phyloP scores from a whole-genome alignment of 2,797 vertebrate species.

The Sebastes nivosus region DNA sequence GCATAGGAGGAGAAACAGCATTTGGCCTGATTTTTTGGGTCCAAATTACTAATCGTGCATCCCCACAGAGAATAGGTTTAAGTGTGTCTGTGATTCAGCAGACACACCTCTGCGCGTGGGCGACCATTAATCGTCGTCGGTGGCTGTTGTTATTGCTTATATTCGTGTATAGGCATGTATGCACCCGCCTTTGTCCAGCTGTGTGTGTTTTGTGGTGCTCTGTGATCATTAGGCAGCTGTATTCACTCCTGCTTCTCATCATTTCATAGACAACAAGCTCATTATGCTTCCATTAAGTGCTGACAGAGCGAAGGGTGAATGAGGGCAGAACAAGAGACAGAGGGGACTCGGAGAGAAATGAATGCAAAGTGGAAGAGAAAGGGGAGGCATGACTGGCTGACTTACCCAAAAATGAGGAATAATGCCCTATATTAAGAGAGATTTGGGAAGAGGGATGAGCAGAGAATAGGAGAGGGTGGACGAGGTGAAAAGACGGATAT shows the following conservation, averaged over 20 bases:
- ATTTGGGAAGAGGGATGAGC: constrained; percentile 19
- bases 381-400: constrained; percentile 8
- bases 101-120: background rate
- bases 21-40: constrained; percentile 32
- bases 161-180: background rate
- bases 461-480: background rate
- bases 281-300: constrained; percentile 69
- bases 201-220: constrained; percentile 23
- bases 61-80: background rate
- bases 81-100: constrained; percentile 6
- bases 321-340: constrained; percentile 24
- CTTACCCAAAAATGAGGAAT: constrained; percentile 26
- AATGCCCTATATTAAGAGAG: constrained; percentile 34
- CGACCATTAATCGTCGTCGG: constrained; percentile 8
- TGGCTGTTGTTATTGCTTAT: background rate
- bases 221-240: constrained; percentile 60
- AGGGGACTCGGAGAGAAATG: background rate
- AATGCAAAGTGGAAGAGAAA: constrained; percentile 24
- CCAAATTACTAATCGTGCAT: constrained; percentile 21
- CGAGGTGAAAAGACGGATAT: constrained; percentile 2
- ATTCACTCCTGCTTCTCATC: constrained; percentile 51
- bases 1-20: constrained; percentile 10
- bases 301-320: constrained; percentile 52
- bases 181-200: constrained; percentile 10
- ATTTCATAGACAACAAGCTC: constrained; percentile 66